Evolutionary conservation across 2,888 invertebrate species (phyloP).

Genomic region (Terebella lapidaria): DNA sequence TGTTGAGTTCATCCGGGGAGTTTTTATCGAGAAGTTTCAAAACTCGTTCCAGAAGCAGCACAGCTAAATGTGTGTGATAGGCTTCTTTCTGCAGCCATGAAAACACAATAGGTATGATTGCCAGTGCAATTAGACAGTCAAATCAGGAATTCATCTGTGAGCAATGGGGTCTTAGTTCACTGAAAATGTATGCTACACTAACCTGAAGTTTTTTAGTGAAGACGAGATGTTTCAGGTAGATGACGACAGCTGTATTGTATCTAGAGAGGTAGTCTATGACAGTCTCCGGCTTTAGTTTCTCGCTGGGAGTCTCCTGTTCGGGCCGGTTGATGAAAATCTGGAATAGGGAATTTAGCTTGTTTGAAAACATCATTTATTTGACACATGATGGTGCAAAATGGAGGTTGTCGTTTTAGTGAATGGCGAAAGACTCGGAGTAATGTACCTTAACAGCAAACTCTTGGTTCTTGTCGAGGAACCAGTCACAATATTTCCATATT

Average conservation of each 20-base stretch:
- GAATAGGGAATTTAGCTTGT: neutral
- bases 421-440: neutral
- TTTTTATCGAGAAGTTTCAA: constrained; percentile 44
- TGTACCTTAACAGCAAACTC: constrained; percentile 47
- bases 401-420: too few relatives aligned
- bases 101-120: neutral
- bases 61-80: constrained; percentile 56
- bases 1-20: too few relatives aligned
- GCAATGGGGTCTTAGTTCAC: too few relatives aligned
- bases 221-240: constrained; percentile 54
- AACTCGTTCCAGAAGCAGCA: constrained; percentile 55
- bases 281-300: constrained; percentile 37
- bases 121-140: too few relatives aligned
- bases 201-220: constrained; percentile 52
- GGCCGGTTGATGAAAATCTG: neutral
- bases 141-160: too few relatives aligned
- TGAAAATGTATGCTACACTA: constrained; percentile 7
- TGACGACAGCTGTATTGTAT: constrained; percentile 51
- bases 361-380: neutral
- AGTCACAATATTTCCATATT: constrained; percentile 55
- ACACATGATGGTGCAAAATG: neutral
- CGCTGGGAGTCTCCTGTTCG: too few relatives aligned
- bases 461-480: constrained; percentile 52
- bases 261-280: constrained; percentile 53
- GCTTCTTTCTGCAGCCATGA: constrained; percentile 52